phyloP scores from a whole-genome alignment of 2,888 invertebrate species.

The Meghimatium bilineatum region DNA sequence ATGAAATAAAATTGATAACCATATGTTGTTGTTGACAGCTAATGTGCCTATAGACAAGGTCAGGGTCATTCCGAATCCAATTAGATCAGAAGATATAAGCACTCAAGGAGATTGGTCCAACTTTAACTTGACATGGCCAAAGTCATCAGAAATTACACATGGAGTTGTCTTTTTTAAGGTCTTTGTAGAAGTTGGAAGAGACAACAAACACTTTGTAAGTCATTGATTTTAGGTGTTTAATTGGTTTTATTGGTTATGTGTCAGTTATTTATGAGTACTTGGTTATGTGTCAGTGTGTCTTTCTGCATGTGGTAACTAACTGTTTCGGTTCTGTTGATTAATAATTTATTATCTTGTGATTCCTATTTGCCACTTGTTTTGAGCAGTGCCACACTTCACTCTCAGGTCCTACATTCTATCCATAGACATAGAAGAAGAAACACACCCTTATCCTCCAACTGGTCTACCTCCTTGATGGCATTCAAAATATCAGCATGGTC shows the following conservation, averaged over 20 bases:
- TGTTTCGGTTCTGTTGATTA: too few species aligned
- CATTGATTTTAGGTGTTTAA: not conserved
- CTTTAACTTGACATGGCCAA: conserved; percentile 90
- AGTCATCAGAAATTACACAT: conserved; percentile 84
- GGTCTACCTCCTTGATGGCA: too few species aligned
- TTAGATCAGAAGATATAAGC: conserved; percentile 83
- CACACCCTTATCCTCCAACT: too few species aligned
- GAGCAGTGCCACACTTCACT: too few species aligned
- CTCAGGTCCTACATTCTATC: too few species aligned
- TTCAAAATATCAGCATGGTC: too few species aligned
- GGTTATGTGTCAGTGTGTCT: not conserved
- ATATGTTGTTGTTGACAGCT: conserved; percentile 51
- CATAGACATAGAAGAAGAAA: too few species aligned
- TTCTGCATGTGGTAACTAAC: too few species aligned
- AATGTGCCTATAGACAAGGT: conserved; percentile 53
- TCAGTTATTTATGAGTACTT: not conserved
- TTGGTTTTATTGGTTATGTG: not conserved
- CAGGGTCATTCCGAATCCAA: conserved; percentile 84
- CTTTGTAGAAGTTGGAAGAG: conserved; percentile 71
- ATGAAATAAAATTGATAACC: not conserved
- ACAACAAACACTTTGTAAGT: conserved; percentile 30
- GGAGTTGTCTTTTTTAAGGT: conserved; percentile 90
- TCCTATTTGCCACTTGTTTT: too few species aligned
- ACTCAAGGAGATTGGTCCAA: conserved; percentile 87
- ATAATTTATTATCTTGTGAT: not conserved